Conservation (phyloP, 2,888 invertebrate genomes). For the Drosophila limbata region DNA sequence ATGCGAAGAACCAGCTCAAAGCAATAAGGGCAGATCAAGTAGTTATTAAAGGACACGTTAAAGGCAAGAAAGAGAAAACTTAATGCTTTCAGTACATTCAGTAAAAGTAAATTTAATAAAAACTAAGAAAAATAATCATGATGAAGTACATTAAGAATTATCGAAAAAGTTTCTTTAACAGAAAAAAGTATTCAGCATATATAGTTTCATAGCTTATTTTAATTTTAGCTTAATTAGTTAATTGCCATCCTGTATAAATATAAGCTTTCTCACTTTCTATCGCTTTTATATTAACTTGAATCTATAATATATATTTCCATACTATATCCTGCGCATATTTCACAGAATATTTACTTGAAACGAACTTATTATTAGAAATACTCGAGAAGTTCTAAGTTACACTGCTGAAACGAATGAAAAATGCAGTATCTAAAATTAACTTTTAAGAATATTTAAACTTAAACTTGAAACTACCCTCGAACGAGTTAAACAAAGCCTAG, state of each 20-base stretch:
- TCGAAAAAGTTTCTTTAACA: not conserved
- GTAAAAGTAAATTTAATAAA: not conserved
- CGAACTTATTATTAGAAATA: not conserved
- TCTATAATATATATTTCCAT: no score
- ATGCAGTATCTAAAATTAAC: not conserved
- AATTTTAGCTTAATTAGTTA: no score
- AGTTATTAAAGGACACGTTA: not conserved
- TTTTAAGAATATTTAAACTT: no score
- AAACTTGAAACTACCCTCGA: slow-evolving; percentile 6
- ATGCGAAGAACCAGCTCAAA: slow-evolving; percentile 7
- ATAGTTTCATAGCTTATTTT: no score
- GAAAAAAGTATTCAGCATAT: no score
- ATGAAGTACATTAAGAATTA: not conserved
- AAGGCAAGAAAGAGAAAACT: not conserved
- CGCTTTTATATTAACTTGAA: no score
- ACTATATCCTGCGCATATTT: not conserved
- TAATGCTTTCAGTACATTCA: no score
- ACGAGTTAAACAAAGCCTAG: slow-evolving; percentile 11
- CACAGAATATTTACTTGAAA: not conserved
- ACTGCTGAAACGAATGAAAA: no score
- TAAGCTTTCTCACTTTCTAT: no score
- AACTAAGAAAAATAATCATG: not conserved
- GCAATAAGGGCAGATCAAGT: slow-evolving; percentile 10
- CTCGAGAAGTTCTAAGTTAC: not conserved
- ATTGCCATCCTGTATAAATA: no score